Percentiles rank a stretch among this genome's conserved stretches.
These are phyloP conservation scores for Pachycephala philippinensis DNA, from an alignment of 2,113 vertebrate genomes.

Conservation along the genomic window DNA sequence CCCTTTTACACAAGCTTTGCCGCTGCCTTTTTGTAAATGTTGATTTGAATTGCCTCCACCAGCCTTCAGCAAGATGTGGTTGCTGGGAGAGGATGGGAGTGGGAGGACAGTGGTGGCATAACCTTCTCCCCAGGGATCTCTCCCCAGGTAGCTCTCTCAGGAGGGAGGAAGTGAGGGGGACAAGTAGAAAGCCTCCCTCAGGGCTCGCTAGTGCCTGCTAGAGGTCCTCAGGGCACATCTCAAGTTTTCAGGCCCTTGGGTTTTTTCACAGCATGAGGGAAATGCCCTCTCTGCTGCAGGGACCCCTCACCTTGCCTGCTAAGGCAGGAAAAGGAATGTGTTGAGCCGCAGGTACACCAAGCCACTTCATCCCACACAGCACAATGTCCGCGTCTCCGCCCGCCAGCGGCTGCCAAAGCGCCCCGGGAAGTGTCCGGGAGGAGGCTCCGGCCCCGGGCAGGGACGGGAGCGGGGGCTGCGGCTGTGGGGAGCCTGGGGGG, in stretches of 20 bases:
- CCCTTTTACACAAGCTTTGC: not conserved
- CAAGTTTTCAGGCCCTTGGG: not conserved
- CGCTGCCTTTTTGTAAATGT: not conserved
- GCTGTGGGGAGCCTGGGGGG: not conserved
- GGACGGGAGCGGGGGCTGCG: accelerated
- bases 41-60: not conserved
- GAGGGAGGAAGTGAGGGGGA: accelerated
- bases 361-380: not conserved
- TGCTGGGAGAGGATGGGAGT: not conserved
- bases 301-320: not conserved
- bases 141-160: not conserved
- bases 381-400: accelerated
- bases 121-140: not conserved
- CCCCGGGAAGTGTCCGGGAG: not conserved
- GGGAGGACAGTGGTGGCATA: not conserved
- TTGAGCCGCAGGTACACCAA: not conserved
- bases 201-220: not conserved
- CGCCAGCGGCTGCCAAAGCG: accelerated
- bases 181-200: not conserved
- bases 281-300: not conserved
- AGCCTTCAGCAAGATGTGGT: not conserved
- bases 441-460: not conserved
- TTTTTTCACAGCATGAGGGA: not conserved
- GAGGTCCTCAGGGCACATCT: not conserved
- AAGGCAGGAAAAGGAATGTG: not conserved